Evolutionary conservation across 2,113 vertebrate species (phyloP).

Genomic region (Labeo rohita): DNA sequence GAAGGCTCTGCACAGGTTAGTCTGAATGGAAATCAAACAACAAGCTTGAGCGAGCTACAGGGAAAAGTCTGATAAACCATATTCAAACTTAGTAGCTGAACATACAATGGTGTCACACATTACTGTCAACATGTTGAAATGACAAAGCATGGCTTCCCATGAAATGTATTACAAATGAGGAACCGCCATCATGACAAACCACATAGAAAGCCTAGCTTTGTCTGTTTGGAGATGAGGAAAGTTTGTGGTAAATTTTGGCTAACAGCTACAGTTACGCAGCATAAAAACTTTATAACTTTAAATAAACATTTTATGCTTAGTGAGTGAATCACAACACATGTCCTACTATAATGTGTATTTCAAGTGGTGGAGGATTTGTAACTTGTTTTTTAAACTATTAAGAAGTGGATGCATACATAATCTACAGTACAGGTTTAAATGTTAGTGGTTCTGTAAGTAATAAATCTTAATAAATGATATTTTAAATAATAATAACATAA

Average conservation of each 20-base stretch:
- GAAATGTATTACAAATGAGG: not conserved
- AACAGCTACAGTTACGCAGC: not conserved
- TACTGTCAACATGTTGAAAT: not conserved
- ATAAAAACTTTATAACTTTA: not conserved
- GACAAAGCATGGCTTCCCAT: not conserved
- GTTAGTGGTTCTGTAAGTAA: not conserved
- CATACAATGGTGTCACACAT: not conserved
- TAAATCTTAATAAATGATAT: not conserved
- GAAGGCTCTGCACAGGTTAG: not conserved
- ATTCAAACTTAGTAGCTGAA: not conserved
- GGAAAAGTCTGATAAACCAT: not conserved
- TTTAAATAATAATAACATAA: not conserved
- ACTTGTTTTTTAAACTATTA: not conserved
- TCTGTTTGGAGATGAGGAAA: not conserved
- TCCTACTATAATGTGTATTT: not conserved
- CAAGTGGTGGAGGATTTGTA: not conserved
- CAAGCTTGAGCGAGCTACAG: not conserved
- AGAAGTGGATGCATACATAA: not conserved
- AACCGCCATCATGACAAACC: not conserved
- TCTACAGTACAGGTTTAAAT: not conserved
- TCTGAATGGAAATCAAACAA: not conserved
- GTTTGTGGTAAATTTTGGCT: not conserved
- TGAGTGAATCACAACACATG: not conserved
- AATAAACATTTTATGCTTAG: not conserved
- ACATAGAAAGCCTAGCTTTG: not conserved